Percentiles rank a stretch among this genome's conserved stretches.
phyloP scores from a whole-genome alignment of 2,888 invertebrate genomes.

The Drosophila testacea region DNA sequence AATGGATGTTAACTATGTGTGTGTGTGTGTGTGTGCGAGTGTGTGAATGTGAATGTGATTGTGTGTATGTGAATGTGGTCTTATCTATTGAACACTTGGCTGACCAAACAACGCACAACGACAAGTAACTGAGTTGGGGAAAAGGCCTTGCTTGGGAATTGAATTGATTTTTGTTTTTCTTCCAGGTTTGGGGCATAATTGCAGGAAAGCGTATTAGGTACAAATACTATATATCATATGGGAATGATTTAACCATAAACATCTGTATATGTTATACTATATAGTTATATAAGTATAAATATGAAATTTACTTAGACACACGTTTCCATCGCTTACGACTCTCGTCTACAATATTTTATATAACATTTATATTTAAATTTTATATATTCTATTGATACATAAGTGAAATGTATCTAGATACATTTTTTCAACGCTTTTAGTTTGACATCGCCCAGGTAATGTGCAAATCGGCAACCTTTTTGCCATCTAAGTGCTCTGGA shows the following conservation, averaged over 20 bases:
- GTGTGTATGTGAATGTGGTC: constrained; percentile 34
- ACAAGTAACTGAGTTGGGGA: constrained; percentile 14
- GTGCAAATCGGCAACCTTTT: constrained; percentile 52
- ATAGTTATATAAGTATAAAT: background rate
- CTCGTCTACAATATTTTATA: too few relatives aligned
- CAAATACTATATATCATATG: constrained; percentile 38
- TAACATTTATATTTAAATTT: background rate
- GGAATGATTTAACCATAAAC: background rate
- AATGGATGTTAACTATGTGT: constrained; percentile 73
- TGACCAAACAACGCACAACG: constrained; percentile 50
- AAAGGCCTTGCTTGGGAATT: constrained; percentile 33
- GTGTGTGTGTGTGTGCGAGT: constrained; percentile 20
- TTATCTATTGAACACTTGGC: constrained; percentile 69
- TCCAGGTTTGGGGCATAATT: constrained; percentile 54
- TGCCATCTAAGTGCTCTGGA: constrained; percentile 59
- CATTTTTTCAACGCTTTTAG: constrained; percentile 22
- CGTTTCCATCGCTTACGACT: constrained; percentile 10
- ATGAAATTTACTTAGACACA: constrained; percentile 2
- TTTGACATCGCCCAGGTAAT: constrained; percentile 30
- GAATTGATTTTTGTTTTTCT: constrained; percentile 54
- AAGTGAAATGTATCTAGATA: background rate
- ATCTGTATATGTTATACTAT: background rate
- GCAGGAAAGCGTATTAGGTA: constrained; percentile 37
- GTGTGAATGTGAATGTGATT: constrained; percentile 14
- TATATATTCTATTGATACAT: background rate